Conservation (phyloP, 2,797 vertebrate species). For the Vipera latastei region DNA sequence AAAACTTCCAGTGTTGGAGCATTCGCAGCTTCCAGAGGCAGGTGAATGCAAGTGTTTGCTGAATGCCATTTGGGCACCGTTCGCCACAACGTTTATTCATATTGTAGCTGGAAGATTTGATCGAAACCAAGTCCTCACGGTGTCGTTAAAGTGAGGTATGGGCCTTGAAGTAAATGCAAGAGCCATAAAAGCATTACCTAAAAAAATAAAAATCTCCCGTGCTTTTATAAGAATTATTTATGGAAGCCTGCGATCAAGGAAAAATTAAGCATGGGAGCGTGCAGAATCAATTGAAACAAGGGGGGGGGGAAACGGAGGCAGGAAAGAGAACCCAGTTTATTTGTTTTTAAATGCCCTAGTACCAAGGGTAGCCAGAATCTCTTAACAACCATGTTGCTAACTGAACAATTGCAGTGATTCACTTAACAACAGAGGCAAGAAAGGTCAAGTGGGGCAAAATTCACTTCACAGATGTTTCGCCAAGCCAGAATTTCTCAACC, state of each 20-base stretch:
- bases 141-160: background rate
- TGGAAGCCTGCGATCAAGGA: background rate
- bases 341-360: background rate
- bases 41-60: background rate
- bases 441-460: no score
- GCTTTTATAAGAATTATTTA: background rate
- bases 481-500: no score
- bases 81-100: background rate
- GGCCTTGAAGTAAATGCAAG: background rate
- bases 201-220: background rate
- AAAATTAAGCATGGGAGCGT: background rate
- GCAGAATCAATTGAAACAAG: background rate
- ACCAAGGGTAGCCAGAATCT: no score
- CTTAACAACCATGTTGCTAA: no score
- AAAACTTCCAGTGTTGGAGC: no score
- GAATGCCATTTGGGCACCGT: background rate
- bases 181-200: background rate
- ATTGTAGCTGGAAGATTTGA: background rate
- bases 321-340: accelerated
- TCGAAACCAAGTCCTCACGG: background rate
- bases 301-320: background rate
- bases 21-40: no score
- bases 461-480: no score
- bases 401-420: no score
- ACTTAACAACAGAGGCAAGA: no score